Percentiles rank a stretch among this genome's conserved stretches.
Evolutionary conservation across 2,113 vertebrate genomes (phyloP).

Genomic region (Anhinga rufa): DNA sequence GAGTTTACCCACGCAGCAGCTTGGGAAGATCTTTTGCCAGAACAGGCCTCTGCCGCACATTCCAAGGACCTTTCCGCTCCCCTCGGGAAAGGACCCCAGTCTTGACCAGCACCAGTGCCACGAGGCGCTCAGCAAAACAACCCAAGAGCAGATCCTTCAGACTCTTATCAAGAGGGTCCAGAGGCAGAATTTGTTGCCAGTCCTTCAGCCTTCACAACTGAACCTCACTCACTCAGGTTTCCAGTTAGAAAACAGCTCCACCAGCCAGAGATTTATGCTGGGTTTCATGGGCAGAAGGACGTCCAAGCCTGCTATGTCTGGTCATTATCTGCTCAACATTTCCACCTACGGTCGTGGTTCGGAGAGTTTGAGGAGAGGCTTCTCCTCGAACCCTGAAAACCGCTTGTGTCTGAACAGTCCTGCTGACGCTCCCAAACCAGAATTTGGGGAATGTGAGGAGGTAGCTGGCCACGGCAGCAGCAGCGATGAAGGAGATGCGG

Average conservation of each 20-base stretch:
- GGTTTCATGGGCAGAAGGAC: constrained; percentile 85
- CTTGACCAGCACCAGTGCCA: constrained; percentile 54
- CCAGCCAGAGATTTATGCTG: constrained; percentile 76
- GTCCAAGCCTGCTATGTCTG: constrained; percentile 91
- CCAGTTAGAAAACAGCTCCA: constrained; percentile 62
- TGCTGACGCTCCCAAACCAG: constrained; percentile 60
- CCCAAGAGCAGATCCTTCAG: constrained; percentile 87
- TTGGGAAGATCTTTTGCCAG: constrained; percentile 58
- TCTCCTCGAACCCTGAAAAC: constrained; percentile 53
- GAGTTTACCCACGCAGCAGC: not conserved
- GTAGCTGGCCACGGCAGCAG: constrained; percentile 14
- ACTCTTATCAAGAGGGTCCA: constrained; percentile 81
- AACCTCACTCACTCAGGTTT: constrained; percentile 67
- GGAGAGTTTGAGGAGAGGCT: constrained; percentile 79
- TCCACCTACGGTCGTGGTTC: constrained; percentile 93
- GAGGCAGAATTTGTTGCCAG: constrained; percentile 64
- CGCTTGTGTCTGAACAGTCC: constrained; percentile 54
- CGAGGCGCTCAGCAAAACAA: constrained; percentile 79
- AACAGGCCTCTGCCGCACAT: constrained; percentile 64
- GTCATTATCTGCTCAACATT: constrained; percentile 95
- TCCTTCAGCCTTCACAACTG: constrained; percentile 70
- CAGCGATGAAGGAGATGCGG: constrained; percentile 53
- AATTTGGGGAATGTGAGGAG: constrained; percentile 63
- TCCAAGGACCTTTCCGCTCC: constrained; percentile 61
- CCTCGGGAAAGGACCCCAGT: constrained; percentile 52